Conservation (phyloP, 1,140 invertebrate species). For the Spodoptera frugiperda region DNA sequence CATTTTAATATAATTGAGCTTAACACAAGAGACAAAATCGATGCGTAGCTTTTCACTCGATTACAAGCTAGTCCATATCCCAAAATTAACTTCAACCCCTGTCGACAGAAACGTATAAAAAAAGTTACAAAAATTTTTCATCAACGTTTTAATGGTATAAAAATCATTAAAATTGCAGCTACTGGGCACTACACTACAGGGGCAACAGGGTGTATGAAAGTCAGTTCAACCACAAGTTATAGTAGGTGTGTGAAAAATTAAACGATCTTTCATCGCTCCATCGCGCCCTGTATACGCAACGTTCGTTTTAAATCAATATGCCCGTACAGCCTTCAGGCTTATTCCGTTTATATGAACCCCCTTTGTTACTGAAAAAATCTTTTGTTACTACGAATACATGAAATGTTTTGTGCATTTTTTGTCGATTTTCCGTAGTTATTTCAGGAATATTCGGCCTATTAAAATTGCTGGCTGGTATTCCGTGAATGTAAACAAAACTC, state of each 20-base stretch:
- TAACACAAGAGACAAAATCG: too few species aligned
- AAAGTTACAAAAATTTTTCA: too few species aligned
- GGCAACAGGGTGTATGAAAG: slow-evolving; percentile 5
- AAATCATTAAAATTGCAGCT: too few species aligned
- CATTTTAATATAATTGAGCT: neutral
- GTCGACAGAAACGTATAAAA: too few species aligned
- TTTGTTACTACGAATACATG: slow-evolving; percentile 13
- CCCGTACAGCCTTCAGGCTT: slow-evolving; percentile 26
- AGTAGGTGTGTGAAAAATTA: slow-evolving; percentile 45
- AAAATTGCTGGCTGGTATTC: slow-evolving; percentile 3
- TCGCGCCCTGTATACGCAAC: slow-evolving; percentile 12
- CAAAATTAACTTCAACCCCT: too few species aligned
- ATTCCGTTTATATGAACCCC: slow-evolving; percentile 15
- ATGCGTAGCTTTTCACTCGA: too few species aligned
- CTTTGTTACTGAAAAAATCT: slow-evolving; percentile 20
- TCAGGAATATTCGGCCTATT: neutral
- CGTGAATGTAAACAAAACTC: neutral
- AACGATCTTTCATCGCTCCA: slow-evolving; percentile 40
- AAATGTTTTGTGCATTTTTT: neutral
- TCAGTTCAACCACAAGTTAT: neutral
- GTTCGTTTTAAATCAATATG: slow-evolving; percentile 48
- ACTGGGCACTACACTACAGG: neutral
- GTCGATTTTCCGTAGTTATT: slow-evolving; percentile 7
- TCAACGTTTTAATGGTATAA: too few species aligned
- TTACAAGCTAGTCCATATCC: too few species aligned